A percentile compares a stretch with the other conserved stretches of the same genome.
Conservation (phyloP, 1,140 invertebrate genomes). For the Drosophila sucinea region DNA sequence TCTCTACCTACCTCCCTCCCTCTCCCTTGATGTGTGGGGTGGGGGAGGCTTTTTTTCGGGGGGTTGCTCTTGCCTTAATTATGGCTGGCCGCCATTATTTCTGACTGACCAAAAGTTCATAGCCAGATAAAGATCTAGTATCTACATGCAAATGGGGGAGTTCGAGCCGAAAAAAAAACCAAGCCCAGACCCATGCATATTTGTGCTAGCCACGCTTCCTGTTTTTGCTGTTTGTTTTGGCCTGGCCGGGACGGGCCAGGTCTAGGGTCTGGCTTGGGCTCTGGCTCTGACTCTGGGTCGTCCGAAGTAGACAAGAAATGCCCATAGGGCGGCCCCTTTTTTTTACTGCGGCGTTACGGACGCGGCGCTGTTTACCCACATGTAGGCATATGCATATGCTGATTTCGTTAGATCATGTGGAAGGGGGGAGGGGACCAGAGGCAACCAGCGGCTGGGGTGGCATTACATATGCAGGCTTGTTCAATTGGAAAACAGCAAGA, state of each 20-base stretch:
- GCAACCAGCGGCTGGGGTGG: slow-evolving; percentile 19
- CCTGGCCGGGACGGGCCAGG: neutral
- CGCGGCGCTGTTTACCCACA: slow-evolving; percentile 81
- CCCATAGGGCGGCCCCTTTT: slow-evolving; percentile 58
- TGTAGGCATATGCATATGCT: slow-evolving; percentile 81
- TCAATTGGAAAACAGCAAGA: slow-evolving; percentile 69
- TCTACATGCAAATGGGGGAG: slow-evolving; percentile 53
- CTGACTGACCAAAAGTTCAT: slow-evolving; percentile 54
- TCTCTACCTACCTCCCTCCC: neutral
- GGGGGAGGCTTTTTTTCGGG: slow-evolving; percentile 50
- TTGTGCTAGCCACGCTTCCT: slow-evolving; percentile 81
- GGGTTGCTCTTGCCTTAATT: slow-evolving; percentile 64
- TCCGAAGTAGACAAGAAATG: slow-evolving; percentile 71
- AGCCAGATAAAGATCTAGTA: slow-evolving; percentile 72
- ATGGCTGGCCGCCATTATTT: slow-evolving; percentile 77
- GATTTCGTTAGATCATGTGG: slow-evolving; percentile 44
- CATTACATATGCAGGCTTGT: slow-evolving; percentile 44
- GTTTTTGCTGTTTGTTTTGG: slow-evolving; percentile 55
- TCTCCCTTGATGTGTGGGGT: neutral
- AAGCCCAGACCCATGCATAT: slow-evolving; percentile 61
- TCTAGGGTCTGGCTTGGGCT: slow-evolving; percentile 3
- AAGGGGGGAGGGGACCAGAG: neutral
- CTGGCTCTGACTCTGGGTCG: slow-evolving; percentile 17
- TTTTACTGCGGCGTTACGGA: slow-evolving; percentile 65
- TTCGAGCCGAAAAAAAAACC: slow-evolving; percentile 15